phyloP scores from a whole-genome alignment of 2,113 vertebrate genomes.

The Nothobranchius furzeri region DNA sequence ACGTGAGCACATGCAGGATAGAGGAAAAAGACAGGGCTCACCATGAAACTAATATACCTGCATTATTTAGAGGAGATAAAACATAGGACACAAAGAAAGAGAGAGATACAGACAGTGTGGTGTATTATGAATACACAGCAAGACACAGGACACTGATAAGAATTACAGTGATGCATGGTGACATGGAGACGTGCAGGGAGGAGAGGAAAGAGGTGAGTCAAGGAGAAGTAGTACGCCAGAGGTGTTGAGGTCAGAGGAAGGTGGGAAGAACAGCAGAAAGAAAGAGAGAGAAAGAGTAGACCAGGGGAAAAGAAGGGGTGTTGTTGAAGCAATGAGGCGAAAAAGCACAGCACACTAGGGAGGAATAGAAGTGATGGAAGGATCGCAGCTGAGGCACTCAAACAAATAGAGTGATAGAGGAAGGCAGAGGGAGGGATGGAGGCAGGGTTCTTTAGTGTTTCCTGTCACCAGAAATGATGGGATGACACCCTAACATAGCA shows the following conservation, averaged over 20 bases:
- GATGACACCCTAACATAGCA: slow-evolving; percentile 22
- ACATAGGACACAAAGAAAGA: slow-evolving; percentile 26
- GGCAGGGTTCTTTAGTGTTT: slow-evolving; percentile 31
- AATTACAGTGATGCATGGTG: slow-evolving; percentile 37
- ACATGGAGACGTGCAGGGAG: slow-evolving; percentile 26
- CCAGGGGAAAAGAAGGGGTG: slow-evolving; percentile 6
- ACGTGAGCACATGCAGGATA: slow-evolving; percentile 5
- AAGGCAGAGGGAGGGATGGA: slow-evolving; percentile 30
- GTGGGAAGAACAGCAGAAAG: slow-evolving; percentile 12
- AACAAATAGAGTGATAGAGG: slow-evolving; percentile 25
- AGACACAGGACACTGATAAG: slow-evolving; percentile 57
- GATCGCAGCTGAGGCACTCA: slow-evolving; percentile 56
- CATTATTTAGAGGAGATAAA: slow-evolving; percentile 51
- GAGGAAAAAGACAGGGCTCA: slow-evolving; percentile 9
- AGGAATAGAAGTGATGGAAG: slow-evolving; percentile 69
- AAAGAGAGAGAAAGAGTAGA: not conserved
- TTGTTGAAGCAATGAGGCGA: slow-evolving; percentile 64
- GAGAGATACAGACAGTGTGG: slow-evolving; percentile 20
- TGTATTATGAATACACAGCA: slow-evolving; percentile 46
- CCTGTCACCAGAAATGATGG: slow-evolving; percentile 41
- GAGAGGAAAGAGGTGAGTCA: slow-evolving; percentile 37
- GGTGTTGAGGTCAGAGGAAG: slow-evolving; percentile 13
- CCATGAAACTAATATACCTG: slow-evolving; percentile 43
- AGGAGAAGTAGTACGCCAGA: slow-evolving; percentile 47
- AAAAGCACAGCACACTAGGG: slow-evolving; percentile 66